Evolutionary conservation across 2,113 vertebrate genomes (phyloP).

Genomic region (Gallinago jamesoni): DNA sequence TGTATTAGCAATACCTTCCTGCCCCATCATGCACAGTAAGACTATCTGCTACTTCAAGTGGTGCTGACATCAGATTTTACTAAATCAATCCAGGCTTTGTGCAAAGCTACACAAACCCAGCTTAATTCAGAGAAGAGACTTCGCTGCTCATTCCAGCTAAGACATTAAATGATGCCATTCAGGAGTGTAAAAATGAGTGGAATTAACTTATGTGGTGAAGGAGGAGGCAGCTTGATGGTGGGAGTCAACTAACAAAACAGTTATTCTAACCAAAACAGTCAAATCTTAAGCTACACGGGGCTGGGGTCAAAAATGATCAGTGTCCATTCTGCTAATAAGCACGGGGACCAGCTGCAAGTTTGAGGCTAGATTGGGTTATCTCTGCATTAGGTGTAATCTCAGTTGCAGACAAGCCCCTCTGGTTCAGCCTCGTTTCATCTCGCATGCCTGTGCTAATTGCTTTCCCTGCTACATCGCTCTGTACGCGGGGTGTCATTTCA

Average conservation of each 20-base stretch:
- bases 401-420: not conserved
- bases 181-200: not conserved
- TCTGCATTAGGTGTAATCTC: not conserved
- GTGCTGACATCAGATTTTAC: not conserved
- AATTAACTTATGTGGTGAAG: not conserved
- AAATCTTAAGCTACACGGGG: not conserved
- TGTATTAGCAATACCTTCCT: not conserved
- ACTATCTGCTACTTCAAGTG: fast-evolving
- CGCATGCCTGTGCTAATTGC: fast-evolving
- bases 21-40: not conserved
- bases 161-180: not conserved
- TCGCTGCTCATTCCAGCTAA: not conserved
- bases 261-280: not conserved
- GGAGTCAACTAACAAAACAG: not conserved
- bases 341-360: not conserved
- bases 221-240: not conserved
- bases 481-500: not conserved
- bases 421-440: not conserved
- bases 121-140: not conserved
- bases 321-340: not conserved
- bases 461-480: not conserved
- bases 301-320: not conserved
- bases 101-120: not conserved
- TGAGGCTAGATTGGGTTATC: not conserved
- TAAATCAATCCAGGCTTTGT: not conserved